Conservation (phyloP, 2,888 invertebrate genomes). For the Carpatolechia fugitivella region DNA sequence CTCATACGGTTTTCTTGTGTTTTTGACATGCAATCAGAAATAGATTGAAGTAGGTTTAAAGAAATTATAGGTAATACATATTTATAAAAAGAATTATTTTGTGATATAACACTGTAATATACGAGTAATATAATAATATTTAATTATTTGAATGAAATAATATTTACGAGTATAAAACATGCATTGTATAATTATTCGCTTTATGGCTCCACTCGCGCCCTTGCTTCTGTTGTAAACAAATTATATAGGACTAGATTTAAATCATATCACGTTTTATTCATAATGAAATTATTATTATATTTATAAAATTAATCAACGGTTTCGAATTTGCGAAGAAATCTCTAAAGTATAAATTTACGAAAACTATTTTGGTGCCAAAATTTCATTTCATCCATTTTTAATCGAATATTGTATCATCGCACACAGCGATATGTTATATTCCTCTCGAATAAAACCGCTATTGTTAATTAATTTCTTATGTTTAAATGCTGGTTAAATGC, state of each 20-base stretch:
- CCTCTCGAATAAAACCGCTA: constrained; percentile 45
- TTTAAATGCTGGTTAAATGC: constrained; percentile 6
- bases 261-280: constrained; percentile 31
- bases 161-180: constrained; percentile 53
- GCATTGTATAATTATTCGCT: constrained; percentile 30
- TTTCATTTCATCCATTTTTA: constrained; percentile 1
- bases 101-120: constrained; percentile 56
- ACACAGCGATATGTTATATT: constrained; percentile 41
- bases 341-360: neutral
- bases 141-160: constrained; percentile 63
- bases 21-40: constrained; percentile 43
- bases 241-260: constrained; percentile 4
- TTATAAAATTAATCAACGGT: neutral
- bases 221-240: constrained; percentile 38
- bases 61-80: constrained; percentile 53
- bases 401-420: neutral
- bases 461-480: constrained; percentile 15
- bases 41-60: constrained; percentile 47
- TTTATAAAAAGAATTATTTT: constrained; percentile 49
- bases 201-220: constrained; percentile 29
- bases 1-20: constrained; percentile 39
- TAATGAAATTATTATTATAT: neutral
- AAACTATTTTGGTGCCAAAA: constrained; percentile 10
- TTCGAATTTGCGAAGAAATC: neutral
- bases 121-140: constrained; percentile 65